Base-by-base conservation (phyloP, 2,797 vertebrate genomes). In the Mus spretus region DNA sequence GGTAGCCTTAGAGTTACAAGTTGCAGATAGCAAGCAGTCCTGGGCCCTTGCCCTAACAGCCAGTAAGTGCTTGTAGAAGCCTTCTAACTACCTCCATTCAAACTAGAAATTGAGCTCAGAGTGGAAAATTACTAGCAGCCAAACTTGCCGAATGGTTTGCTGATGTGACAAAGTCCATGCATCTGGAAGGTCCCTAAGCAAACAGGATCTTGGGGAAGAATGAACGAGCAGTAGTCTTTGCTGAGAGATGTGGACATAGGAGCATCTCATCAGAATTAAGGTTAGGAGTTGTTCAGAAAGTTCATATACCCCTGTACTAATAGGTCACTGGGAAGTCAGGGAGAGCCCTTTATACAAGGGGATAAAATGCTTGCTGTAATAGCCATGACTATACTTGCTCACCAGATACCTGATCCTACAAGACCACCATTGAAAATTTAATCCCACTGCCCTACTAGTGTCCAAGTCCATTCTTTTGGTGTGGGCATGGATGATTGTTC, bases 101-200 rank as follows among this genome's bases (percentile, higher is more conserved):
- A 77, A 77, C 87, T 59, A 75, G 72, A 74, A 55, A 57, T 20
- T 57, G 40, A 92, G 55, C 37, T 77, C 37, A 47, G 72, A 77
- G 72, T 89, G 86, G 55, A 89, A 77, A 89, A 89, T 77, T 34
- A 89, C 72, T 14, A 61, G 86, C 86, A 77, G 86, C 67, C 37
- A 77, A 77, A 89, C 37, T 61, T 89, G 37, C 15, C 2, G 3
- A 61, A 89, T 59, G 55, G 55, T 55, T 15, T 61, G 37, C 72
- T 34, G 28, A 61, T 61, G 72, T 47, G 55, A 77, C 87, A 61
- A 47, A 89, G 87, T 89, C 47, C 72, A 61, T 47, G 87, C 55
- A 61, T 77, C 72, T 77, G 87, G 72, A 77, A 77, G 98, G 85
- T 31, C 50, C 85, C 67, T 59, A 89, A 47, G 37, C 87, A 89